Base-by-base conservation (phyloP, 1,140 invertebrate species). In the Drosophila littoralis region DNA sequence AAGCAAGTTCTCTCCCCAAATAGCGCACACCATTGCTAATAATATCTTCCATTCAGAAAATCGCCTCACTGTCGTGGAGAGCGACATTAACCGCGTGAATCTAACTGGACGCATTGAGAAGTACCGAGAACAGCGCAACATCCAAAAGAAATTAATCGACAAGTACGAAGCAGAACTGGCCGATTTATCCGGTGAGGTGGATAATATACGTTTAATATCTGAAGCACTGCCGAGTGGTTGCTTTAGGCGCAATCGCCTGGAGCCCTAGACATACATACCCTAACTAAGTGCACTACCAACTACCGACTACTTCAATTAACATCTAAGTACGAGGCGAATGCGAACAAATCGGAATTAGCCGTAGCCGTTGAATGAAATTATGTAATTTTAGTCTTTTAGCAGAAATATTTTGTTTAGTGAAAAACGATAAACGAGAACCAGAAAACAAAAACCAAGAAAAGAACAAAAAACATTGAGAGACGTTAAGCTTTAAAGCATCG, bases 141-240 rank as follows among this genome's bases (percentile, higher is more conserved):
- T 94, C 28, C 96, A 98, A 92, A 95, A 94, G 38, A 95, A 95
- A 73, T 95, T 96, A 93, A 96, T 98, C 43, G 95, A 96, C 66
- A 95, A 96, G 82, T 98, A 98, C 78, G 95, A 96, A 91, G 94
- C 95, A 7, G 97, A 98, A 90, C 94, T 98, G 22, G 94, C 93
- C 12, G 93, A 95, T 70, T 93, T 99, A 7, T 92, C 94, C 63
- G 93, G 92, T 7, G 97, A 99, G 91, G 98, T 99, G 1, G 94
- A 95, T 3, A 99, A 98, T 93, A 96, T 99, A 46, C 95, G 96
- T 79, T 95, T 96, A 28, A 99, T 99, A 73, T 94, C 95, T 13
- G 94, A 96, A 66, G 94, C 97, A 38, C 93, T 99, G 54, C 98
- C 98, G 0, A 93, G 94, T 0, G 94, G 94, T n/a, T 99, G 98